Conservation (phyloP, 2,888 invertebrate species). For the Brassicogethes aeneus region DNA sequence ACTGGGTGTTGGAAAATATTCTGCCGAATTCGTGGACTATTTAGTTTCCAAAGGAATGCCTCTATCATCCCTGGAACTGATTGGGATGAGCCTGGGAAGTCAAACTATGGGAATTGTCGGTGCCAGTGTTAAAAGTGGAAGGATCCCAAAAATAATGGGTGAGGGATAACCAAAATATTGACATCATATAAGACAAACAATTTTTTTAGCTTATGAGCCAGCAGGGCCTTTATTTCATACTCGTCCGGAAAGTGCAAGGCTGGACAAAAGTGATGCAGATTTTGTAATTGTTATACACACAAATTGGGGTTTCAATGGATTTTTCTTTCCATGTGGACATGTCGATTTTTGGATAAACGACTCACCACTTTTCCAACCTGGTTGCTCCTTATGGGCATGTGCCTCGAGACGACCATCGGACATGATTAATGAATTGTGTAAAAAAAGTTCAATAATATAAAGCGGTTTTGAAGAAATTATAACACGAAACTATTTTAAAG, state of each 20-base stretch:
- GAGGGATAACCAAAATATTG: conserved; percentile 27
- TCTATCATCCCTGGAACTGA: conserved; percentile 47
- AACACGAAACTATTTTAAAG: too few relatives aligned
- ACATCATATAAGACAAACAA: background rate
- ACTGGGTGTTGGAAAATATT: conserved; percentile 50
- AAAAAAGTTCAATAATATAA: too few relatives aligned
- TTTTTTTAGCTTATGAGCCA: conserved; percentile 46
- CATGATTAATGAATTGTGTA: too few relatives aligned
- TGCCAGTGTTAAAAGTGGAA: conserved; percentile 44
- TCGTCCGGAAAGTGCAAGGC: conserved; percentile 43
- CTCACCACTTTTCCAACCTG: conserved; percentile 61
- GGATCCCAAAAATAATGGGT: conserved; percentile 51
- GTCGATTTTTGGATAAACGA: conserved; percentile 69
- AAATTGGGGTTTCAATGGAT: conserved; percentile 61
- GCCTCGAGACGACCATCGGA: too few relatives aligned
- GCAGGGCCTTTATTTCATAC: conserved; percentile 52
- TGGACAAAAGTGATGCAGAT: conserved; percentile 50
- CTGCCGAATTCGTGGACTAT: conserved; percentile 51
- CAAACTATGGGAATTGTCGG: conserved; percentile 59
- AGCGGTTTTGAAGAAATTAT: too few relatives aligned
- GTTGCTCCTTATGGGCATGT: too few relatives aligned
- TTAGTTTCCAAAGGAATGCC: conserved; percentile 49
- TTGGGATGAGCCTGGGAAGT: conserved; percentile 55
- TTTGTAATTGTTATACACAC: conserved; percentile 65
- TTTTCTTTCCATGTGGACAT: conserved; percentile 58